Base-by-base conservation (phyloP, 1,140 invertebrate genomes). In the Ips nitidus region DNA sequence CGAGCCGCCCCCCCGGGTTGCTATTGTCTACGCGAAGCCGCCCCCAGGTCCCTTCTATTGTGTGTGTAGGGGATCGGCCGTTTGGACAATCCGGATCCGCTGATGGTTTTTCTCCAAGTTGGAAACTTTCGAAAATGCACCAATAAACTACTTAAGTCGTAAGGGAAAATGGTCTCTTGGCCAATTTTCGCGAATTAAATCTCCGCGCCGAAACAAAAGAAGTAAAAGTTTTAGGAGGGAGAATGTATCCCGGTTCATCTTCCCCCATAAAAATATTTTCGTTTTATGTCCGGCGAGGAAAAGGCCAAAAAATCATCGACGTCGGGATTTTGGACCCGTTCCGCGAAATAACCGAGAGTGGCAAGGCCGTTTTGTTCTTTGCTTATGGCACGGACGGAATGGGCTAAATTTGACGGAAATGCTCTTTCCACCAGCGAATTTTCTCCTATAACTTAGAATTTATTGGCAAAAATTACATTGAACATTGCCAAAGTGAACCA, bases 1-100 rank as follows among this genome's bases (percentile, higher is more conserved):
- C 73, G 62, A 73, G 68, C 70, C 70, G 69, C 73, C 73, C 73
- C 57, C 73, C 69, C 42, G 59, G 42, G n/a, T 66, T 42, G 69
- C 65, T 62, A 67, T 73, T 73, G 72, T 73, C 72, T 73, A 70
- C 61, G 22, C 22, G 69, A 57, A 61, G 68, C 59, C 61, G 45
- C 68, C 41, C 52, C 42, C 6, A 40, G 41, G 42, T 36, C 22
- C 57, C 66, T 58, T 50, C 41, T 58, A 61, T 69, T 66, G 39
- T 52, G 41, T 66, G 4, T n/a, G 22, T 0, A 22, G 22, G 22
- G 22, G 22, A 22, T 22, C 22, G 22, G 22, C 22, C 22, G 22
- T 22, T 22, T 22, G 22, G 22, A 22, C 22, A 0, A 22, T 22
- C 22, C 22, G 22, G 22, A 22, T 22, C 22, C 22, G 22, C 22